Base-by-base conservation (phyloP, 30 jellyfish, hydroid and myxozoan genomes). In the Chironex yamaguchii region DNA sequence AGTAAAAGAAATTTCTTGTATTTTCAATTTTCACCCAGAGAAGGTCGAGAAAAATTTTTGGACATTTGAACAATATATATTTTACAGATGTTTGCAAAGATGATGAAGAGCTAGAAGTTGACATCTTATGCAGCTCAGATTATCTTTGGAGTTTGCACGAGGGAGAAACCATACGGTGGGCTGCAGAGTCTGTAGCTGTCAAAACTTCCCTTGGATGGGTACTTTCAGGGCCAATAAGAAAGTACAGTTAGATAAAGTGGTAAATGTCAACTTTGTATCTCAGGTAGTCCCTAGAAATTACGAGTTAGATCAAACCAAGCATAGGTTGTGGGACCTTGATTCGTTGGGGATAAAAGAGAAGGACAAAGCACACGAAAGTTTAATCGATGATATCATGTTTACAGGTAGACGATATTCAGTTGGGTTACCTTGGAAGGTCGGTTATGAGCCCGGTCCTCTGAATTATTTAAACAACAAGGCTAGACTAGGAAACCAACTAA, bases 241-340 rank as follows among this genome's bases (percentile, higher is more conserved):
- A 77, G 31, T 77, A 66, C 33, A 24, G 21, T 21, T 49, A 33
- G 14, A 34, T 52, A 79, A 77, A 34, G 3, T 24, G 21, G 74
- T 28, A 27, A 20, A 4, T 12, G 86, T 48, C 0, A 77, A 77
- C 58, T 36, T 3, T 77, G 89, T 77, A 13, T 9, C 1, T 25
- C 67, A 77, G 3, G 24, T n/a, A 49, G 0, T 52, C 17, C 80
- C 80, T 6, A 52, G 29, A 52, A 51, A 52, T 4, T 28, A 26
- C 26, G 79, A 77, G 0, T 22, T 53, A 25, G 64, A 52, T 9
- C 6, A 36, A 6, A 77, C 31, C 50, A 9, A 52, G 29, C 80
- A 77, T 1, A 51, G 34, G 66, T 31, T 77, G 1, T 77, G 89
- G 89, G 80, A 77, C 29, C 82, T 77, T 29, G 89, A 77, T 77